These are phyloP conservation scores for Drosophila monieri DNA, from an alignment of 2,888 invertebrate species.

Conservation along the genomic window DNA sequence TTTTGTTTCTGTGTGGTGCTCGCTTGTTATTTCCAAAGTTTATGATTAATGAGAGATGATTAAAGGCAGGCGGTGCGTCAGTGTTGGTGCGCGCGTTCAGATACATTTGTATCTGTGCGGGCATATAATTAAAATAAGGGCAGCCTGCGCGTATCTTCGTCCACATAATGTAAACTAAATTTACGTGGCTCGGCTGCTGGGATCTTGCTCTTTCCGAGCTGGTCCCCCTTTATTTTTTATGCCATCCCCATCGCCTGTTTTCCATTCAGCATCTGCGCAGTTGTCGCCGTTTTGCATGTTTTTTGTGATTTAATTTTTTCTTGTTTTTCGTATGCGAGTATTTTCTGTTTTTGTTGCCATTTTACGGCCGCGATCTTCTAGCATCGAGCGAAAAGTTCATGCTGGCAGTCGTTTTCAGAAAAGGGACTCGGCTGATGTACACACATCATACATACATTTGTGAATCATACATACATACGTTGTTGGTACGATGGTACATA, in stretches of 20 bases:
- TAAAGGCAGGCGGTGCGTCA: constrained; percentile 49
- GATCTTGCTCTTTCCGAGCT: constrained; percentile 21
- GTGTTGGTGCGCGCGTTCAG: background rate
- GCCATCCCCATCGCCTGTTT: constrained; percentile 28
- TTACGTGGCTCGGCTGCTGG: constrained; percentile 52
- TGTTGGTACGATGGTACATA: background rate
- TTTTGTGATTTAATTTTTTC: constrained; percentile 35
- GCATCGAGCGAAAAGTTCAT: constrained; percentile 63
- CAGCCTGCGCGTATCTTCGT: constrained; percentile 47
- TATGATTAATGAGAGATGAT: constrained; percentile 76
- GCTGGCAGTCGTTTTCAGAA: constrained; percentile 46
- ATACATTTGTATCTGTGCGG: constrained; percentile 10
- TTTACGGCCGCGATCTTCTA: constrained; percentile 64
- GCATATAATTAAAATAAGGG: constrained; percentile 41
- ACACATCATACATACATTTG: constrained; percentile 6
- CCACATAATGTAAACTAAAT: constrained; percentile 68
- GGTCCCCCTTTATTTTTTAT: constrained; percentile 48
- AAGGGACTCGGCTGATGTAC: constrained; percentile 29
- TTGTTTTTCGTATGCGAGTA: no score
- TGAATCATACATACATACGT: constrained; percentile 3
- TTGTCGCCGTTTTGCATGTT: constrained; percentile 72
- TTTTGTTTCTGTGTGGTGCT: constrained; percentile 22
- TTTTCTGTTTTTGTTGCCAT: constrained; percentile 59
- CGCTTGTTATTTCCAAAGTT: constrained; percentile 63
- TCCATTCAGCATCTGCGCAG: constrained; percentile 72